These are phyloP conservation scores for Darevskia nairensis DNA, from an alignment of 2,797 vertebrate genomes.

Conservation along the genomic window DNA sequence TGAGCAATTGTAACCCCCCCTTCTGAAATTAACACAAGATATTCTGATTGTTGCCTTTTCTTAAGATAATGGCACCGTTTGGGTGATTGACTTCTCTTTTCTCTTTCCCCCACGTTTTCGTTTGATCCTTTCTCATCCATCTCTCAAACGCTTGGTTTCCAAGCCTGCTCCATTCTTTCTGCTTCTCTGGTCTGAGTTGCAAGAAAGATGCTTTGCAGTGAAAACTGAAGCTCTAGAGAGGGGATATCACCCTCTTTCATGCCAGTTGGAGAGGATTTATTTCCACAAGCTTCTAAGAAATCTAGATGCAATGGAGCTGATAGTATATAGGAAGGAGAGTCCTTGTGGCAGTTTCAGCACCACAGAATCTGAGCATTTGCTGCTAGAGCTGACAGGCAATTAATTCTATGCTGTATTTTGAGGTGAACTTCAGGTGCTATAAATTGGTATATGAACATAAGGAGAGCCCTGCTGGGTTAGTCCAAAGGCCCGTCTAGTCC, in stretches of 20 bases:
- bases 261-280: neutral
- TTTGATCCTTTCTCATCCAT: neutral
- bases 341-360: neutral
- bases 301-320: neutral
- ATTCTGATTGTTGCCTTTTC: neutral
- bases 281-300: neutral
- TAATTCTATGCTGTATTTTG: neutral
- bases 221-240: neutral
- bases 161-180: neutral
- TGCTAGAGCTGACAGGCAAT: neutral
- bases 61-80: neutral
- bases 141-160: neutral
- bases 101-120: neutral
- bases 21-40: too few species aligned
- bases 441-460: neutral
- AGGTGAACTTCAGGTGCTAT: neutral
- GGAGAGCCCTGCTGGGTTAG: too few species aligned
- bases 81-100: neutral
- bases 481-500: too few species aligned
- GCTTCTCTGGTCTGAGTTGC: neutral
- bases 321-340: neutral
- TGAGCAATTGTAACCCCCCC: neutral
- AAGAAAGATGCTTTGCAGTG: neutral
- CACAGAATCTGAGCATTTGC: neutral
- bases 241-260: neutral